Evolutionary conservation across 2,113 vertebrate species (phyloP).

Genomic region (Gnathonemus echidnorhynchus): DNA sequence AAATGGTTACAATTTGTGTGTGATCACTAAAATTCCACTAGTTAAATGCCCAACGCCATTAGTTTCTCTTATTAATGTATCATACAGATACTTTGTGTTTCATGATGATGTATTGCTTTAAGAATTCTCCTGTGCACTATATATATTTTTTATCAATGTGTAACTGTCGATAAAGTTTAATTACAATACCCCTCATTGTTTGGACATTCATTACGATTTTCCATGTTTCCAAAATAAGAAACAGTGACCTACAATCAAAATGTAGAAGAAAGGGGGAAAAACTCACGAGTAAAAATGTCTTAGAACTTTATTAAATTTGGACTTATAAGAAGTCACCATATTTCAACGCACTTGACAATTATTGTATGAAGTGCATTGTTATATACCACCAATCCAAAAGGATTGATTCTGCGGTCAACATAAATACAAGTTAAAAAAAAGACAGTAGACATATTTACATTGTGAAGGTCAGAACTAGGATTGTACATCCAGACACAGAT

Average conservation of each 20-base stretch:
- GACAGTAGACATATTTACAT: conserved; percentile 73
- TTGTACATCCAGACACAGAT: conserved; percentile 38
- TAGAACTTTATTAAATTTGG: conserved; percentile 96
- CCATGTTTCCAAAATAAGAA: background rate
- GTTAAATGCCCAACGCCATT: background rate
- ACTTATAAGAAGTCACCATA: conserved; percentile 99
- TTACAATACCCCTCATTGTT: background rate
- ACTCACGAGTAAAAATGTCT: conserved; percentile 54
- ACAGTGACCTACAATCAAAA: background rate
- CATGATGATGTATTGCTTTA: background rate
- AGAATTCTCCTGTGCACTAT: background rate
- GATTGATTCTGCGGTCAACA: conserved; percentile 86
- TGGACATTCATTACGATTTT: background rate
- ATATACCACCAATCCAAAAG: conserved; percentile 89
- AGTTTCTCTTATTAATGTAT: background rate
- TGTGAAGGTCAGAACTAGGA: conserved; percentile 33
- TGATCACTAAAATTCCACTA: background rate
- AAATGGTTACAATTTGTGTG: background rate
- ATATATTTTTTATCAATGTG: background rate
- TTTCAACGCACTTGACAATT: conserved; percentile 73
- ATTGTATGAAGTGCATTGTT: conserved; percentile 68
- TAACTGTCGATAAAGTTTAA: background rate
- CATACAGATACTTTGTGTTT: background rate
- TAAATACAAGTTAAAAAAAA: conserved; percentile 82
- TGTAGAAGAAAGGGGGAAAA: conserved; percentile 17